These are phyloP conservation scores for Hypolimnas misippus DNA, from an alignment of 2,888 invertebrate genomes.

Conservation along the genomic window DNA sequence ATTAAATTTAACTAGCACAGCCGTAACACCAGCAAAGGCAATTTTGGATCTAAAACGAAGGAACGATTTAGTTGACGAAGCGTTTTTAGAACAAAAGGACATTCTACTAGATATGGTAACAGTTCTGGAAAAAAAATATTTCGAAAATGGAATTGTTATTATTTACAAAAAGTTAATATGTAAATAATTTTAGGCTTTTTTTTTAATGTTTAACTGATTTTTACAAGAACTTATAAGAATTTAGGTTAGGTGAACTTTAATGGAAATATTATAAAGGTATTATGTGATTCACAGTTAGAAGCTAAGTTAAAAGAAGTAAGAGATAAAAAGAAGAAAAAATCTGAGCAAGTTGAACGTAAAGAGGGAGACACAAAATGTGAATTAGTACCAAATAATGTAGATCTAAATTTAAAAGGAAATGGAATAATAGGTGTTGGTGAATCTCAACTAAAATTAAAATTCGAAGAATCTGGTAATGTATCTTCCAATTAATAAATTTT, in stretches of 20 bases:
- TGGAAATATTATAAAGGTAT: background rate
- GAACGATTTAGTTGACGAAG: constrained; percentile 59
- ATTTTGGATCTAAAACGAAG: constrained; percentile 52
- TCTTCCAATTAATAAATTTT: background rate
- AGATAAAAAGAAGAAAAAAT: constrained; percentile 64
- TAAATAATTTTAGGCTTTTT: too few species aligned
- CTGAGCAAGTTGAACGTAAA: constrained; percentile 35
- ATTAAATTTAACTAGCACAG: constrained; percentile 38
- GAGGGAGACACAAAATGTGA: constrained; percentile 49
- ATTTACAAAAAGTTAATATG: too few species aligned
- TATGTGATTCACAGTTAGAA: constrained; percentile 56
- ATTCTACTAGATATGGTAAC: constrained; percentile 66
- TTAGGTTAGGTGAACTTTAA: too few species aligned
- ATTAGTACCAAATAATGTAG: constrained; percentile 51
- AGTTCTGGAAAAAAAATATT: background rate
- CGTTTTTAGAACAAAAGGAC: constrained; percentile 69
- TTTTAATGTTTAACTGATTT: too few species aligned
- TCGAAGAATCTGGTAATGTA: constrained; percentile 58
- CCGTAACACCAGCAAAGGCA: constrained; percentile 40
- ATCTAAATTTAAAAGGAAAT: constrained; percentile 57
- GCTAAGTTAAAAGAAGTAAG: constrained; percentile 69
- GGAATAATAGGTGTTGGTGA: constrained; percentile 67
- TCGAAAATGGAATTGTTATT: background rate
- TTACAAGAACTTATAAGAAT: too few species aligned
- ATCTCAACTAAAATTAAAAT: constrained; percentile 56